These are phyloP conservation scores for Drosophila lutescens DNA, from an alignment of 2,888 invertebrate genomes.

Conservation along the genomic window DNA sequence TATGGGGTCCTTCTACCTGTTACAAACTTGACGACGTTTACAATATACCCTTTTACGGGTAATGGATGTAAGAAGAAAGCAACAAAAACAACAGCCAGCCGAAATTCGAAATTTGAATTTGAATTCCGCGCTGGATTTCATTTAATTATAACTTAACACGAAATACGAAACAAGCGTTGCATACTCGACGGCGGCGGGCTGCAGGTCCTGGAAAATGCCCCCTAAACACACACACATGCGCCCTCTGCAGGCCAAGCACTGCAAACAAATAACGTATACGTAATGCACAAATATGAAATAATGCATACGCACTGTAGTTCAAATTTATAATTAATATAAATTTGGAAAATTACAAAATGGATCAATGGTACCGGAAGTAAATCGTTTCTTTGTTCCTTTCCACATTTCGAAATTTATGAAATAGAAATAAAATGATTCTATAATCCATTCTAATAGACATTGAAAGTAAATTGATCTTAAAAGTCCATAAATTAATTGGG, in stretches of 20 bases:
- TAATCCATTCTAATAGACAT: no score
- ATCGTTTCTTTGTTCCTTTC: background rate
- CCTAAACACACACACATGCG: background rate
- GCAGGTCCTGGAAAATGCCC: slow-evolving; percentile 53
- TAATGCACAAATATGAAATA: background rate
- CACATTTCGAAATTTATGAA: no score
- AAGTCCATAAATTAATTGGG: background rate
- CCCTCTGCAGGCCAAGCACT: slow-evolving; percentile 1
- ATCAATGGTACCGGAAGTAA: background rate
- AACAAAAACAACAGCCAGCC: slow-evolving; percentile 37
- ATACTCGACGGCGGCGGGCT: slow-evolving; percentile 64
- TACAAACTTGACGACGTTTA: no score
- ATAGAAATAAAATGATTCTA: no score
- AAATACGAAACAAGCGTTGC: slow-evolving; percentile 59
- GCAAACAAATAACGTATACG: slow-evolving; percentile 5
- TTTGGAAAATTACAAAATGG: no score
- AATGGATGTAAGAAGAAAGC: background rate
- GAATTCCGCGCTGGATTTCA: slow-evolving; percentile 58
- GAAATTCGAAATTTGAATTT: slow-evolving; percentile 40
- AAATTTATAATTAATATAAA: background rate
- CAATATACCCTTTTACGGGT: no score
- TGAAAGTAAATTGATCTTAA: background rate
- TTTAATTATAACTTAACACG: slow-evolving; percentile 76
- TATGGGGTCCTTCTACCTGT: no score
- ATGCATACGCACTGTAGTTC: background rate